Evolutionary conservation across 2,113 vertebrate genomes (phyloP), one percentile per base, ranked within the genome.

Genomic region (Enhydra lutris): DNA sequence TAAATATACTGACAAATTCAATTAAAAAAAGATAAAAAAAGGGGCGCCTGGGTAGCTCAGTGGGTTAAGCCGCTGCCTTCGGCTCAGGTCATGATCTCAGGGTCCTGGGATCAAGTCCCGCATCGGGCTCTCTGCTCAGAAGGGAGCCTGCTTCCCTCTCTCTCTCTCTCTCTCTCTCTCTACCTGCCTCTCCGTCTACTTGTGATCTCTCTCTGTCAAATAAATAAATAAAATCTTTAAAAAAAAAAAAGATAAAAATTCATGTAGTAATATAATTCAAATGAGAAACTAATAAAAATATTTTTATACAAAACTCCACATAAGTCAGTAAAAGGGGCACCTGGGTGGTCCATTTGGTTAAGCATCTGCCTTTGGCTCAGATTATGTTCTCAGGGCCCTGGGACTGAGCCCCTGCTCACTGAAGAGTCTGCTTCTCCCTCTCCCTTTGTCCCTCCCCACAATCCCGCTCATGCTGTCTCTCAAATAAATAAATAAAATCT

Each of bases 221-320:
- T n/a, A n/a, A n/a, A n/a, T n/a, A n/a, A n/a, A n/a, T n/a, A n/a
- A n/a, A n/a, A n/a, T n/a, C n/a, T n/a, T n/a, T n/a, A n/a, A n/a
- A n/a, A n/a, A n/a, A 57, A 88, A 52, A 52, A 71, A 67, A 3
- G 39, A 83, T 36, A 83, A 79, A 83, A 96, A 47, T 50, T 15
- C 2, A 36, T 71, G 24, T 29, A 52, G 34, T 78, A 81, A 45
- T 55, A 61, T 34, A 31, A 73, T 55, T 92, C 63, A 84, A 84
- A 63, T 65, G 52, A 88, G 12, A 92, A 91, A 76, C 18, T 76
- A 47, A 76, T 87, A 84, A 69, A 73, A 50, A 65, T 42, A 34
- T 36, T 31, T 36, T 92, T 34, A 88, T n/a, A 83, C 10, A 76
- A 92, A 88, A 92, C 20, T 4, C 31, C n/a, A 42, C 47, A 57